Conservation (phyloP, 2,113 vertebrate genomes). For the Oceanodroma tethys region DNA sequence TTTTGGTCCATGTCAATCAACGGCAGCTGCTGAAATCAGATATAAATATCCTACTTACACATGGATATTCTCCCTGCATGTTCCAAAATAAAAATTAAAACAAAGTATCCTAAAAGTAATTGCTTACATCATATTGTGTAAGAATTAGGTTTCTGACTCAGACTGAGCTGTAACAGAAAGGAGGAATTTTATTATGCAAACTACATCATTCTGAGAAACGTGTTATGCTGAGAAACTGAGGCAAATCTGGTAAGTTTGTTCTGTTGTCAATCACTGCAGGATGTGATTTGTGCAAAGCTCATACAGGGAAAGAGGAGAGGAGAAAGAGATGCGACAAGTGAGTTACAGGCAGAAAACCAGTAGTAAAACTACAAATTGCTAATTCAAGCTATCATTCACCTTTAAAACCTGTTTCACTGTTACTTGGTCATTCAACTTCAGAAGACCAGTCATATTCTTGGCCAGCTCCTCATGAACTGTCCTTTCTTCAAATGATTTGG, state of each 20-base stretch:
- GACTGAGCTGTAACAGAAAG: background rate
- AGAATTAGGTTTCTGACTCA: background rate
- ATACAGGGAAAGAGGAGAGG: background rate
- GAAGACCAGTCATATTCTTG: constrained; percentile 87
- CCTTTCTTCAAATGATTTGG: constrained; percentile 83
- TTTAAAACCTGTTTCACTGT: constrained; percentile 89
- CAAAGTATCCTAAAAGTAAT: background rate
- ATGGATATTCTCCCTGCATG: background rate
- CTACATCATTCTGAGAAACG: accelerated
- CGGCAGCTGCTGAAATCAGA: background rate
- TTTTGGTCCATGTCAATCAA: background rate
- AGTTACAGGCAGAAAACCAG: background rate
- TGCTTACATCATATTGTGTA: background rate
- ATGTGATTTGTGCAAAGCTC: background rate
- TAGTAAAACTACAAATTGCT: background rate
- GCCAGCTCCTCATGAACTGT: constrained; percentile 92
- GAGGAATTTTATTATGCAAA: background rate
- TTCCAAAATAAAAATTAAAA: background rate
- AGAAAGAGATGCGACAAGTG: background rate
- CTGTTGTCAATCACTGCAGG: background rate
- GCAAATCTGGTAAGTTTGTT: background rate
- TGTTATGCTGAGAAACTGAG: background rate
- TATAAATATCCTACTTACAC: background rate
- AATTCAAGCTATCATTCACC: constrained; percentile 68
- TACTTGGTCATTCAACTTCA: constrained; percentile 88